Conservation (phyloP, 1,140 invertebrate genomes). For the Trachelipus rathkii region DNA sequence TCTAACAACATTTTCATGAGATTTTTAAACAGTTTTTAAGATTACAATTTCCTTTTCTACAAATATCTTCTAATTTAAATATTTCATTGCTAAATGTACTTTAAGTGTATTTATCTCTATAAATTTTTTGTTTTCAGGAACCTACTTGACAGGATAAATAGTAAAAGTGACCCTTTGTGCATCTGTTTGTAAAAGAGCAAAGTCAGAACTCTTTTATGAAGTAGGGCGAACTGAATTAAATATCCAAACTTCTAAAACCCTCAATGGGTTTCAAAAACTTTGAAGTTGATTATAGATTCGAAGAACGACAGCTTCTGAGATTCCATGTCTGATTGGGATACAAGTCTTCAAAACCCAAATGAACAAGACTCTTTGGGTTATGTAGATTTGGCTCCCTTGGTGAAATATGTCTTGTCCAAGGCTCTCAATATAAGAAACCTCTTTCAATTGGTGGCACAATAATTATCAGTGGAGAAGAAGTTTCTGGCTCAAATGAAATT, state of each 20-base stretch:
- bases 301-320: conserved; percentile 51
- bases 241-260: conserved; percentile 57
- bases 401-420: conserved; percentile 54
- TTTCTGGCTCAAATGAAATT: conserved; percentile 55
- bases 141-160: conserved; percentile 52
- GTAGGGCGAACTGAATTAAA: conserved; percentile 56
- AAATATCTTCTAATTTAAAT: too few species aligned
- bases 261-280: conserved; percentile 56
- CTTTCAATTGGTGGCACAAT: conserved; percentile 48
- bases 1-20: too few species aligned
- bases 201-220: conserved; percentile 45
- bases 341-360: conserved; percentile 38
- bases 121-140: conserved; percentile 45
- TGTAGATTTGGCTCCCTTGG: conserved; percentile 55
- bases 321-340: conserved; percentile 51
- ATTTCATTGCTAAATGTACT: neutral
- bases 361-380: conserved; percentile 56
- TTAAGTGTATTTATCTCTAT: neutral
- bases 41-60: too few species aligned
- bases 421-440: conserved; percentile 47
- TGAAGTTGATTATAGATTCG: conserved; percentile 57
- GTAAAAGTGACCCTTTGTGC: conserved; percentile 56
- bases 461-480: conserved; percentile 54
- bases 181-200: conserved; percentile 49
- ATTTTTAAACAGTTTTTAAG: too few species aligned